Conservation (phyloP, 2,888 invertebrate genomes). For the Eupeodes luniger region DNA sequence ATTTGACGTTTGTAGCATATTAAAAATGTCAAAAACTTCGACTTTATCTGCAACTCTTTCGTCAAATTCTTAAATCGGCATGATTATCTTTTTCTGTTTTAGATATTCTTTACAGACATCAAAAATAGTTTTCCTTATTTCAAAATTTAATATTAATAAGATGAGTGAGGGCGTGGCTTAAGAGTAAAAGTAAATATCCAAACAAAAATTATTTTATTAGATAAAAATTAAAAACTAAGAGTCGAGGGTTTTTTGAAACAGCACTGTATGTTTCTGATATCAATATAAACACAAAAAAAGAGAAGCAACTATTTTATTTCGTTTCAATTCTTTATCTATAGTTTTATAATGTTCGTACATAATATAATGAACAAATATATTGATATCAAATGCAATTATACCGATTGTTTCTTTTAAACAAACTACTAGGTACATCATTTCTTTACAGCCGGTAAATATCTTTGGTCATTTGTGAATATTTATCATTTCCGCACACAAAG, state of each 20-base stretch:
- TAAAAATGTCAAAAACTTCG: too few relatives aligned
- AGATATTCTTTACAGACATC: too few relatives aligned
- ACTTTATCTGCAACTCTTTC: too few relatives aligned
- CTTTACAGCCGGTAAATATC: slow-evolving; percentile 5
- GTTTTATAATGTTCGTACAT: background rate
- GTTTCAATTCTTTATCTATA: background rate
- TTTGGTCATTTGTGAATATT: slow-evolving; percentile 8
- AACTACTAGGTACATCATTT: background rate
- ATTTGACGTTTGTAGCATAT: too few relatives aligned
- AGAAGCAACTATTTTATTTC: background rate
- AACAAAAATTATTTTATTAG: too few relatives aligned
- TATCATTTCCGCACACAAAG: slow-evolving; percentile 10
- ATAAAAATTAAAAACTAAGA: too few relatives aligned
- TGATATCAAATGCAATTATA: background rate
- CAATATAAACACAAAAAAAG: background rate
- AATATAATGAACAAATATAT: background rate
- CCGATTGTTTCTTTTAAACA: background rate
- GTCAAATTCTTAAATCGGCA: too few relatives aligned
- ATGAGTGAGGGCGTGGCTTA: too few relatives aligned
- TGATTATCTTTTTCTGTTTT: too few relatives aligned
- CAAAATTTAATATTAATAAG: too few relatives aligned
- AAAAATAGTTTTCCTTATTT: too few relatives aligned
- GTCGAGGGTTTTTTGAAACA: background rate
- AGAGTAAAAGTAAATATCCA: too few relatives aligned
- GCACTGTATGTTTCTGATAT: background rate